Conservation (phyloP, 2,797 vertebrate species). For the Peromyscus aztecus region DNA sequence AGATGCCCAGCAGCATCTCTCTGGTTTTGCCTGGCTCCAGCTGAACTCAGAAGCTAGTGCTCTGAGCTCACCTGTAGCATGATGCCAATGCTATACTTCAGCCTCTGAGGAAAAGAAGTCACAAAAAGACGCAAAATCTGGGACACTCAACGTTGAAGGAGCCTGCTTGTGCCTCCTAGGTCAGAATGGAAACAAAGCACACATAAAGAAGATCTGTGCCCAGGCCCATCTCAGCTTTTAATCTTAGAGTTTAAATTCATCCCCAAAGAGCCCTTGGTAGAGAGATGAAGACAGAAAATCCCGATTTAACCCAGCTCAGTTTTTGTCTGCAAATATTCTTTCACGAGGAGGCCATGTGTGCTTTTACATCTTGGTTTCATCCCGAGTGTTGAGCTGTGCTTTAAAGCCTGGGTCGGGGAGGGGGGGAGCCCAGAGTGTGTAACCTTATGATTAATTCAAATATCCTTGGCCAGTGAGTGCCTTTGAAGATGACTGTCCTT, state of each 20-base stretch:
- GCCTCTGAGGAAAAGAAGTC: not conserved
- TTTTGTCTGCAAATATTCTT: not conserved
- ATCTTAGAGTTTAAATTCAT: accelerated
- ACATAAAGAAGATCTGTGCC: accelerated
- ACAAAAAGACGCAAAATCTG: not conserved
- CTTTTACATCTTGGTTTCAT: not conserved
- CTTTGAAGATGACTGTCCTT: not conserved
- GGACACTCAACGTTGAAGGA: accelerated
- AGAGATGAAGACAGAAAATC: not conserved
- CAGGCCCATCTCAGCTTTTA: accelerated
- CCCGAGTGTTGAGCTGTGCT: not conserved
- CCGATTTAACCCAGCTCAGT: not conserved
- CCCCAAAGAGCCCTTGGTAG: not conserved
- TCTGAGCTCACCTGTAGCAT: not conserved
- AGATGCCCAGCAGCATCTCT: not conserved
- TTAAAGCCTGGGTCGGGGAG: not conserved
- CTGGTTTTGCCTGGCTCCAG: accelerated
- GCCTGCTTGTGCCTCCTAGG: accelerated
- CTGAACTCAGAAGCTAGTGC: not conserved
- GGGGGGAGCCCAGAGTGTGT: too few relatives aligned
- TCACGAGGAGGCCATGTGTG: not conserved
- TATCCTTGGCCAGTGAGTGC: not conserved
- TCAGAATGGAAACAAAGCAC: too few relatives aligned
- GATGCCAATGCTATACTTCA: accelerated
- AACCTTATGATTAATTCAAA: slow-evolving; percentile 26